Conservation (phyloP, 2,888 invertebrate genomes). For the Colostygia pectinataria region DNA sequence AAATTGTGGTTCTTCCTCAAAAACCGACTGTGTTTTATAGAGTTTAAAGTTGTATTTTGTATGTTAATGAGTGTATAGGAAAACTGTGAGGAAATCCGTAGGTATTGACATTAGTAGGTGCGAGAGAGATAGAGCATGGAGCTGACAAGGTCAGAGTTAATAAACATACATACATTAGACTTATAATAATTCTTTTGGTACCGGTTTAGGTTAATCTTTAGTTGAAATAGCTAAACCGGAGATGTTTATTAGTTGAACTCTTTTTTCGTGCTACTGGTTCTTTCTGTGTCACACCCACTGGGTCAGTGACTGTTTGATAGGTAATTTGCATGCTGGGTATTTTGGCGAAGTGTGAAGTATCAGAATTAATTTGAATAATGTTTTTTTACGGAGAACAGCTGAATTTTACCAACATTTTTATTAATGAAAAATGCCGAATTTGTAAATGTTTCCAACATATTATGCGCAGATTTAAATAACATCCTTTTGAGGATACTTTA, state of each 20-base stretch:
- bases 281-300: conserved; percentile 1
- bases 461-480: too few species aligned
- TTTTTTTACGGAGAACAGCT: too few species aligned
- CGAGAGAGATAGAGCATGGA: conserved; percentile 52
- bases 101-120: conserved; percentile 47
- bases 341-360: too few species aligned
- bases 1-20: conserved; percentile 42
- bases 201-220: conserved; percentile 20
- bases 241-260: conserved; percentile 10
- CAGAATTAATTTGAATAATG: too few species aligned
- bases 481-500: too few species aligned
- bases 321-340: too few species aligned
- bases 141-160: conserved; percentile 67
- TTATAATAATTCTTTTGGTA: conserved; percentile 29
- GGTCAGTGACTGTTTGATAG: not conserved
- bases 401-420: too few species aligned
- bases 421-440: too few species aligned
- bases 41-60: conserved; percentile 46
- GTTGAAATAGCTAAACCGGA: too few species aligned
- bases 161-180: conserved; percentile 52
- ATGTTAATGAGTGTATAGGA: conserved; percentile 49
- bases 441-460: too few species aligned
- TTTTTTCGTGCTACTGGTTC: not conserved
- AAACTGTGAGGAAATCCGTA: conserved; percentile 68
- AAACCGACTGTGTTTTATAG: conserved; percentile 42